Percentiles rank a stretch among this genome's conserved stretches.
Conservation (phyloP, 2,888 invertebrate species). For the Cataglyphis rosenhaueri region DNA sequence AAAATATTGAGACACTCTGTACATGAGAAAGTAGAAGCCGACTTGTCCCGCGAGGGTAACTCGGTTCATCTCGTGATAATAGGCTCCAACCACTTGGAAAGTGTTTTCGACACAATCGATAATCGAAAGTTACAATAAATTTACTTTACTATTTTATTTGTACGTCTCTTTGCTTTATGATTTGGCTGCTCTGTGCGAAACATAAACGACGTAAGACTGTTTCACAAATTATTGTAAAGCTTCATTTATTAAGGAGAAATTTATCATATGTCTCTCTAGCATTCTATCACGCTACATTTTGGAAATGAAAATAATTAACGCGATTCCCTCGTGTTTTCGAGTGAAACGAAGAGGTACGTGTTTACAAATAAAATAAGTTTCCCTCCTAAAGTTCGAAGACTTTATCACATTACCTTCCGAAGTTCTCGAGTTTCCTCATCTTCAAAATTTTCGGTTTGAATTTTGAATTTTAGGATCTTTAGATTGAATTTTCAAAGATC, state of each 20-base stretch:
- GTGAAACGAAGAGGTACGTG: not conserved
- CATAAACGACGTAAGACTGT: not conserved
- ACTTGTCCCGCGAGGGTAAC: conserved; percentile 19
- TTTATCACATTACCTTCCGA: not conserved
- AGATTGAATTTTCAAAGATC: not conserved
- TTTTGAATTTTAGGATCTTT: not conserved
- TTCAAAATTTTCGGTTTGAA: not conserved
- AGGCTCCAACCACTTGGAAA: conserved; percentile 16
- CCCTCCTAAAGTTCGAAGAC: not conserved
- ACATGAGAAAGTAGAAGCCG: conserved; percentile 24
- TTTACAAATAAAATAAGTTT: not conserved
- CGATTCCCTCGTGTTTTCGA: not conserved
- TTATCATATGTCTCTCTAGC: not conserved
- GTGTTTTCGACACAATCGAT: conserved; percentile 28
- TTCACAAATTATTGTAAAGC: not conserved
- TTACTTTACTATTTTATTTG: not conserved
- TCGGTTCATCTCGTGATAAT: conserved; percentile 39
- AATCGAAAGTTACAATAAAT: conserved; percentile 23
- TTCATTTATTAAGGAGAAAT: not conserved
- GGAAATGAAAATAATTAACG: not conserved
- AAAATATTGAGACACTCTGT: conserved; percentile 22
- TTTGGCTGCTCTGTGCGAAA: not conserved
- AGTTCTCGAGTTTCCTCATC: not conserved
- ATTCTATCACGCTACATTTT: not conserved
- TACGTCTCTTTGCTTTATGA: not conserved